Evolutionary conservation across 2,797 vertebrate genomes (phyloP), one percentile per base, ranked within the genome.

Genomic region (Pelodytes ibericus): DNA sequence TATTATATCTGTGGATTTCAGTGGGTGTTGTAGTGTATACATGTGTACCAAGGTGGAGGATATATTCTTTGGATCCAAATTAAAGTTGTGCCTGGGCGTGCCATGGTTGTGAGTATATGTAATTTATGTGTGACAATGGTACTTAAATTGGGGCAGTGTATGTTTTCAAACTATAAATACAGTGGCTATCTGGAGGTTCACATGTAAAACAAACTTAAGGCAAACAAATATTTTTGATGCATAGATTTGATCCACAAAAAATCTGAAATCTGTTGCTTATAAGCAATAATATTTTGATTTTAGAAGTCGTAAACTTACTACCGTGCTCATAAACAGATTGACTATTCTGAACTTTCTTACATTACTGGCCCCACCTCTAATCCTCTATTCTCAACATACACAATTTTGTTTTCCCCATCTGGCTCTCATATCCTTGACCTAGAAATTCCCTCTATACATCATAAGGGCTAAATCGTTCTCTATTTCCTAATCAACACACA

Each of bases 401-500:
- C 33, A 3, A 1, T 24, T 16, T 51, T 68, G 20, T 59, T 65
- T 61, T 68, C 29, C 44, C 64, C 73, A 72, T 78, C 75, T 78
- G 75, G 71, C 62, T 78, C 63, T 72, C n/a, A 67, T 78, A 72
- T 78, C 63, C 63, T 72, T 78, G 57, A 67, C 69, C 70, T 68
- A 72, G 30, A 78, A 67, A 65, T 66, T 60, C 65, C 33, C 58
- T 60, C 53, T 73, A 73, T 79, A 60, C 41, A 69, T 79, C 57
- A 69, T 49, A 73, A 57, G 57, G 16, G 58, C 56, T 71, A 36
- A 77, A 77, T 77, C 69, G 36, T 71, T 72, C 64, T 53, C 64
- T 73, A 74, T 79, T 73, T 69, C 58, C 77, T 79, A 79, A 79
- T 79, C 77, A 79, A 66, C 58, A 69, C 56, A 63, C 30, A 36